Evolutionary conservation across 1,140 invertebrate species (phyloP).

Genomic region (Spodoptera frugiperda): DNA sequence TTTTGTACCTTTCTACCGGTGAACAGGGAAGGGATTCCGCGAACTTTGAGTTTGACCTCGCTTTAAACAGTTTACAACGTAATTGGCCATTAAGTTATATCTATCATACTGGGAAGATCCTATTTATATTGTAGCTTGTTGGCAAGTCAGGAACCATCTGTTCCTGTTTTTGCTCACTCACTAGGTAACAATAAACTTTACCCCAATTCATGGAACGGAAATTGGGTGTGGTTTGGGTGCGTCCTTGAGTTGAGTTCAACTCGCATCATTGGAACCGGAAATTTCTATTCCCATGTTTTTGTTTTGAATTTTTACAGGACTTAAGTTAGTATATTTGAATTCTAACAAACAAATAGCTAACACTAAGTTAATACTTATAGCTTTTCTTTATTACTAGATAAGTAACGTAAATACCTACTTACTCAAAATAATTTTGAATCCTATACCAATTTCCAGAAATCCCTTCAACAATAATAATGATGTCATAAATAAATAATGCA

Average conservation of each 20-base stretch:
- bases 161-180: constrained; percentile 62
- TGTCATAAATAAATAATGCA: constrained; percentile 22
- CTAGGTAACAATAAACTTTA: constrained; percentile 56
- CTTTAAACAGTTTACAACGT: constrained; percentile 56
- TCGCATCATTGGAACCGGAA: constrained; percentile 67
- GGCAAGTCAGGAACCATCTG: constrained; percentile 47
- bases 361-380: too few relatives aligned
- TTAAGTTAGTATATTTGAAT: too few relatives aligned
- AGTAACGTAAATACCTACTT: too few relatives aligned
- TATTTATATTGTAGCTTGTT: constrained; percentile 12
- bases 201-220: constrained; percentile 70
- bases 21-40: constrained; percentile 69
- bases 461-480: not conserved
- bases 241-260: constrained; percentile 76
- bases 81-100: constrained; percentile 58
- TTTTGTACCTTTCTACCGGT: constrained; percentile 62
- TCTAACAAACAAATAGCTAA: not conserved
- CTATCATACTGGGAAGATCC: constrained; percentile 11
- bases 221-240: constrained; percentile 75
- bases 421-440: too few relatives aligned
- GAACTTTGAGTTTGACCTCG: constrained; percentile 64
- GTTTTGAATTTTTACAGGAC: constrained; percentile 52
- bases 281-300: constrained; percentile 65
- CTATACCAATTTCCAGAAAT: not conserved
- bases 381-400: too few relatives aligned